A percentile compares a stretch with the other conserved stretches of the same genome.
phyloP scores from a whole-genome alignment of 2,888 invertebrate genomes.

The Ectropis crepuscularia region DNA sequence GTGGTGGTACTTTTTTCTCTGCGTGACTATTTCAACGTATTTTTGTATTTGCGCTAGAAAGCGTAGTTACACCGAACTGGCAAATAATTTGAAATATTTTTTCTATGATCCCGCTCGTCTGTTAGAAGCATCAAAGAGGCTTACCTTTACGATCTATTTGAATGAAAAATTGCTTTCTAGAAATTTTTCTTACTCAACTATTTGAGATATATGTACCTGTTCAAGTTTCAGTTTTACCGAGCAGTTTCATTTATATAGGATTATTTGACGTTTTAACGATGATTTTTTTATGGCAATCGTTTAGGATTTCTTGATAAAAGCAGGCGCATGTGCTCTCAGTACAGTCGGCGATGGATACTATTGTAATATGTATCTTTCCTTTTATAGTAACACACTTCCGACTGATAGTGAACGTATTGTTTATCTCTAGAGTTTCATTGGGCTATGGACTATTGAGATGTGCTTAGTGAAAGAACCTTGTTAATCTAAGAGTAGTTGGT shows the following conservation, averaged over 20 bases:
- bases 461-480: no score
- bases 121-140: conserved; percentile 33
- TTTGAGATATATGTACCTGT: conserved; percentile 14
- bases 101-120: conserved; percentile 31
- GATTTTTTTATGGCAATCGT: background rate
- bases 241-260: conserved; percentile 1
- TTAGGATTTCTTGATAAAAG: no score
- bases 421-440: no score
- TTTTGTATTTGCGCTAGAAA: background rate
- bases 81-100: conserved; percentile 27
- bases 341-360: no score
- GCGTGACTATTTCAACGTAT: no score
- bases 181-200: conserved; percentile 24
- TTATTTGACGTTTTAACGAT: background rate
- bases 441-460: no score
- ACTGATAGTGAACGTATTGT: no score
- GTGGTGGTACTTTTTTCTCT: no score
- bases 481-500: no score
- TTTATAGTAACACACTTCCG: no score
- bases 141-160: conserved; percentile 37
- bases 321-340: no score
- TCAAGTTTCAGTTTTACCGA: conserved; percentile 17
- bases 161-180: conserved; percentile 34
- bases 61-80: conserved; percentile 24
- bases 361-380: no score